Percentiles rank a stretch among this genome's conserved stretches.
Evolutionary conservation across 2,888 invertebrate species (phyloP).

Genomic region (Pterostichus niger): DNA sequence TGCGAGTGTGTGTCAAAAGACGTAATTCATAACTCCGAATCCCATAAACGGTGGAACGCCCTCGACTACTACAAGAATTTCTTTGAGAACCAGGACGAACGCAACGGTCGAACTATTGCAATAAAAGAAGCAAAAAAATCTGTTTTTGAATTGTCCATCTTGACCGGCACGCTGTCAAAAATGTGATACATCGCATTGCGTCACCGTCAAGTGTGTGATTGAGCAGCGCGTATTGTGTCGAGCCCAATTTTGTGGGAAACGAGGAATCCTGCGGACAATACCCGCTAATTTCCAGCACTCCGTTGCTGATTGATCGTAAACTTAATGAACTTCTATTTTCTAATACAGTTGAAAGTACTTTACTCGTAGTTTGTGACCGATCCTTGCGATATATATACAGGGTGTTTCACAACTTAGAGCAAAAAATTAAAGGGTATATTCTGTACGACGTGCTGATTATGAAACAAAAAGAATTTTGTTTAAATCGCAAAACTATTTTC

Average conservation of each 20-base stretch:
- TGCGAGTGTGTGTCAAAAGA: slow-evolving; percentile 18
- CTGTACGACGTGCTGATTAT: too few species aligned
- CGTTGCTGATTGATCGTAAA: slow-evolving; percentile 45
- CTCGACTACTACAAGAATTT: slow-evolving; percentile 45
- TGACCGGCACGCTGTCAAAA: slow-evolving; percentile 55
- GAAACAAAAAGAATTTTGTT: too few species aligned
- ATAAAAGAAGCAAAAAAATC: slow-evolving; percentile 31
- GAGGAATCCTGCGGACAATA: slow-evolving; percentile 6
- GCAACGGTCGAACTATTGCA: slow-evolving; percentile 12
- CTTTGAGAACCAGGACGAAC: background rate
- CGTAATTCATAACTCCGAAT: slow-evolving; percentile 46
- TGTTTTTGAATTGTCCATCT: slow-evolving; percentile 52
- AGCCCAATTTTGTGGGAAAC: slow-evolving; percentile 20
- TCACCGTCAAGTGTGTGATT: slow-evolving; percentile 61
- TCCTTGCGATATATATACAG: background rate
- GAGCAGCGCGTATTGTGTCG: slow-evolving; percentile 22
- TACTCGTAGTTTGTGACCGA: background rate
- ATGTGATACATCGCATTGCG: slow-evolving; percentile 54
- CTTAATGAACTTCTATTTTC: too few species aligned
- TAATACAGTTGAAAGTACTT: too few species aligned
- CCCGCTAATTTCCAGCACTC: slow-evolving; percentile 28
- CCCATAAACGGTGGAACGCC: slow-evolving; percentile 55
- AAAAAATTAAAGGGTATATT: too few species aligned
- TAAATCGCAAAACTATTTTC: too few species aligned
- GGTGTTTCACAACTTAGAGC: too few species aligned